These are phyloP conservation scores for Poeciliopsis turrubarensis DNA, from an alignment of 2,113 vertebrate genomes.

Conservation along the genomic window DNA sequence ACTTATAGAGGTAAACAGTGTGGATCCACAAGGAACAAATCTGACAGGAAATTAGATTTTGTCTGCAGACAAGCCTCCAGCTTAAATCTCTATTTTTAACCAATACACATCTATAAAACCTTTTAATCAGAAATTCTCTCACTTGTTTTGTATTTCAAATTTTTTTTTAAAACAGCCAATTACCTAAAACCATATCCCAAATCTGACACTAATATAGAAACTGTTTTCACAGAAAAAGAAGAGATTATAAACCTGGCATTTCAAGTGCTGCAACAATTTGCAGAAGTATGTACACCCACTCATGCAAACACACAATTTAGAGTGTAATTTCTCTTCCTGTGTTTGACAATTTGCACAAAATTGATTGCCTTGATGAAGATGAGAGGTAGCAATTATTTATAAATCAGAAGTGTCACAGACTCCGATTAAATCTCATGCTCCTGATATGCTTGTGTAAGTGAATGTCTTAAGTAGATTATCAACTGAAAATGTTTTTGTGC, in stretches of 20 bases:
- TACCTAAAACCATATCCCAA: slow-evolving; percentile 51
- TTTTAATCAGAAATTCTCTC: slow-evolving; percentile 60
- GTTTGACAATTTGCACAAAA: slow-evolving; percentile 36
- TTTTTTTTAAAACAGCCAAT: slow-evolving; percentile 51
- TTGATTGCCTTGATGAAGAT: slow-evolving; percentile 41
- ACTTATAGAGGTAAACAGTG: slow-evolving; percentile 52
- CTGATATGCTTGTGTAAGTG: slow-evolving; percentile 47
- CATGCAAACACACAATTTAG: background rate
- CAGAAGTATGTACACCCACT: background rate
- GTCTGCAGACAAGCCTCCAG: slow-evolving; percentile 49
- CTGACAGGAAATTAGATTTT: slow-evolving; percentile 68
- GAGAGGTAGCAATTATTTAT: slow-evolving; percentile 57
- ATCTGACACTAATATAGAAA: slow-evolving; percentile 35
- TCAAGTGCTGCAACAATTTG: background rate
- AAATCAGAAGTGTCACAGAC: slow-evolving; percentile 46
- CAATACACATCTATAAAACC: slow-evolving; percentile 47
- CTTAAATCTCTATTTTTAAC: slow-evolving; percentile 64
- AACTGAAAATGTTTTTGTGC: slow-evolving; percentile 37
- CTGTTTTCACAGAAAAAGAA: slow-evolving; percentile 17
- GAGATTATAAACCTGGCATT: slow-evolving; percentile 25
- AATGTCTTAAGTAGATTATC: slow-evolving; percentile 45
- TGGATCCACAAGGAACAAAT: slow-evolving; percentile 53
- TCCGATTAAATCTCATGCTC: slow-evolving; percentile 49
- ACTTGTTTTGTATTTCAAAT: slow-evolving; percentile 43
- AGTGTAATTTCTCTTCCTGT: background rate